Conservation (phyloP, 2,113 vertebrate genomes). For the Nothoprocta perdicaria region DNA sequence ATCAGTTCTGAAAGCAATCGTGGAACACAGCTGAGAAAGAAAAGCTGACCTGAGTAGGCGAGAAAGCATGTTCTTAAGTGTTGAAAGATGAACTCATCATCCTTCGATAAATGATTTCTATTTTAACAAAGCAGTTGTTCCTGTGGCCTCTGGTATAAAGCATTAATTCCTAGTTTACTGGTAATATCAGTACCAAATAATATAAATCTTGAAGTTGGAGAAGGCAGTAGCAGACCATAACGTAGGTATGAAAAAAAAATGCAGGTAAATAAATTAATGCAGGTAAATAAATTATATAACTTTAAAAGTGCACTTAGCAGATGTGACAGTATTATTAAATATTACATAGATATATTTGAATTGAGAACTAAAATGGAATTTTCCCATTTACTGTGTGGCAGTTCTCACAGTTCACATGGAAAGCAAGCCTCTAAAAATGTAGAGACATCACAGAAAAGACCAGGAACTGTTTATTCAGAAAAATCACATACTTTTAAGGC, state of each 20-base stretch:
- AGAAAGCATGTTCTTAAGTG: not conserved
- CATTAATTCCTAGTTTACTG: not conserved
- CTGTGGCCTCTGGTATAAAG: not conserved
- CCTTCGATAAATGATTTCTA: too few species aligned
- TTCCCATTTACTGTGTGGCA: not conserved
- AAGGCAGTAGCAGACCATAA: not conserved
- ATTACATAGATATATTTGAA: not conserved
- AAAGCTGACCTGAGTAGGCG: not conserved
- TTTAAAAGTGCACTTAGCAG: not conserved
- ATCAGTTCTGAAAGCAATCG: conserved; percentile 43
- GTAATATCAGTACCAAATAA: not conserved
- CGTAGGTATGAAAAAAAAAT: not conserved
- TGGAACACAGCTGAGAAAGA: not conserved
- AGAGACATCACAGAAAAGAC: not conserved
- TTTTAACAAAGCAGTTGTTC: not conserved
- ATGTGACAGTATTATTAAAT: not conserved
- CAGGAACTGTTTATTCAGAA: not conserved
- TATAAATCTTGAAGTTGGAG: fast-evolving
- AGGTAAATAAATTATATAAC: not conserved
- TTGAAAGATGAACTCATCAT: not conserved
- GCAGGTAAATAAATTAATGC: not conserved
- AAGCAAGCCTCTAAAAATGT: not conserved
- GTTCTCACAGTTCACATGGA: not conserved
- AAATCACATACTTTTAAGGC: not conserved
- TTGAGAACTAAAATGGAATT: not conserved